These are phyloP conservation scores for Leptonema lineaticorne DNA, from an alignment of 1,140 invertebrate genomes.

Conservation along the genomic window DNA sequence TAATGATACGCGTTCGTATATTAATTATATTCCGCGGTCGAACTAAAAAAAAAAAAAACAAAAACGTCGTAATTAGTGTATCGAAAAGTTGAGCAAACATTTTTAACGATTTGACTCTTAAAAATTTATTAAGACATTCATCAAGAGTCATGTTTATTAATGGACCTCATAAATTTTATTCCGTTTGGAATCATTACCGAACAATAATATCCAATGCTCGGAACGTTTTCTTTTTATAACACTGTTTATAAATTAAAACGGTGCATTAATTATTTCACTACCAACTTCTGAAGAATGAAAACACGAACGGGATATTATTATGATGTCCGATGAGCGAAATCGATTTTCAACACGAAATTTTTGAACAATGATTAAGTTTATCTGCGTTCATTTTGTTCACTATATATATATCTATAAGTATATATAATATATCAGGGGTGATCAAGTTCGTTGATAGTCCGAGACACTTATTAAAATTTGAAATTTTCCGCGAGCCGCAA, in stretches of 20 bases:
- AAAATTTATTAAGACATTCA: slow-evolving; percentile 30
- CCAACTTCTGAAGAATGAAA: neutral
- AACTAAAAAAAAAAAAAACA: no score
- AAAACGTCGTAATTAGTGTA: slow-evolving; percentile 35
- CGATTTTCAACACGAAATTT: no score
- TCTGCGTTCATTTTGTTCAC: no score
- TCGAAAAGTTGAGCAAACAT: slow-evolving; percentile 36
- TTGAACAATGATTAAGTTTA: no score
- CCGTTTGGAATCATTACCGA: slow-evolving; percentile 20
- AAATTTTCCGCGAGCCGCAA: no score
- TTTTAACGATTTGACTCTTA: slow-evolving; percentile 33
- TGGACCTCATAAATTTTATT: slow-evolving; percentile 23
- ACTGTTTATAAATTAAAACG: slow-evolving; percentile 19
- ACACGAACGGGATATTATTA: no score
- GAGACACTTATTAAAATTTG: no score
- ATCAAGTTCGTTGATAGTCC: no score
- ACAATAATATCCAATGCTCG: slow-evolving; percentile 22
- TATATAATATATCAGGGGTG: no score
- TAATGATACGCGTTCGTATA: slow-evolving; percentile 9
- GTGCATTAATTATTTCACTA: slow-evolving; percentile 5
- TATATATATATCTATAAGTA: no score
- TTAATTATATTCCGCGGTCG: slow-evolving; percentile 19
- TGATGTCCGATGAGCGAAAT: no score
- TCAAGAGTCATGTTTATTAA: slow-evolving; percentile 27
- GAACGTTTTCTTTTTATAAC: slow-evolving; percentile 13